Evolutionary conservation across 2,797 vertebrate genomes (phyloP), one percentile per base, ranked within the genome.

Genomic region (Chelmon rostratus): DNA sequence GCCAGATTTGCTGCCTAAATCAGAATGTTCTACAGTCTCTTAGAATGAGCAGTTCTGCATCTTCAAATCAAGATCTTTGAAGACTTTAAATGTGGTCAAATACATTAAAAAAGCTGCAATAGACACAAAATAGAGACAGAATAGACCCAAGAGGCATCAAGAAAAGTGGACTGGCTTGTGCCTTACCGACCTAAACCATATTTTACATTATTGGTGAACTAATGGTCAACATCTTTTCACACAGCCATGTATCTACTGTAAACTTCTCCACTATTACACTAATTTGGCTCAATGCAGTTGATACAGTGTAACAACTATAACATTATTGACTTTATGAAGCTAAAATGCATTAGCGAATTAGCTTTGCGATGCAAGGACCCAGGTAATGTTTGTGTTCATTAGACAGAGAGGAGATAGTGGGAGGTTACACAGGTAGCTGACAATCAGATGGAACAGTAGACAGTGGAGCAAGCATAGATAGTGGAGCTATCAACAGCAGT

Each of bases 381-480:
- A 54, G 62, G 68, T 62, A 65, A 80, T 62, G 65, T 81, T 40
- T 75, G 58, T 77, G 61, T 69, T 71, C 85, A 28, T 80, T 80
- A 76, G 68, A 86, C 74, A 81, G 57, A 85, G 58, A 79, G 81
- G 70, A 89, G 54, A 86, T 44, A 71, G 74, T n/a, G 37, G 67
- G 68, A 80, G 67, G 61, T 78, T 65, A 78, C n/a, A 85, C 54
- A 86, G 71, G 78, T 57, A 81, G 72, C 73, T 68, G 81, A 86
- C 86, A 80, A 66, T 73, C 72, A 86, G 49, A 81, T 33, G 42
- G 79, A 69, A 87, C 69, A 74, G 68, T 21, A 77, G 76, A 87
- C 74, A 78, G 73, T 71, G 52, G 61, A 86, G 82, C 88, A 91
- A 83, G 85, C 81, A 81, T 23, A 77, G 73, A 82, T 46, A 75